A percentile compares a stretch with the other conserved stretches of the same genome.
Evolutionary conservation across 2,797 vertebrate genomes (phyloP).

Genomic region (Schizopygopsis pylzovi): DNA sequence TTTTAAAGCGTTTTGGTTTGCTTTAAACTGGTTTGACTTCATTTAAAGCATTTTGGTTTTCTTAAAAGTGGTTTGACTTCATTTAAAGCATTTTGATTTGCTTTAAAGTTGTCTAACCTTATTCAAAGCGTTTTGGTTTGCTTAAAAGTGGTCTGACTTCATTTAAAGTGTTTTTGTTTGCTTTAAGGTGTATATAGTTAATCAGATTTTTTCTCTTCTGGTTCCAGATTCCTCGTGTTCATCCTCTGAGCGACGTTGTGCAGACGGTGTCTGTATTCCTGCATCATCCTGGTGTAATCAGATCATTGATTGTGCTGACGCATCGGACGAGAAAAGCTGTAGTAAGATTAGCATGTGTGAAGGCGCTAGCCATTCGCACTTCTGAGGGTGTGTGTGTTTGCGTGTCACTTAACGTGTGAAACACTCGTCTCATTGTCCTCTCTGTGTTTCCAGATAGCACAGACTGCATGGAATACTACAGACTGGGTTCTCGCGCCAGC

Average conservation of each 20-base stretch:
- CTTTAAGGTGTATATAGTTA: constrained; percentile 17
- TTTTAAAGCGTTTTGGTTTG: neutral
- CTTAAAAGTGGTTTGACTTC: neutral
- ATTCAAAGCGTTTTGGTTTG: constrained; percentile 1
- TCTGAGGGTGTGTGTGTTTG: constrained; percentile 55
- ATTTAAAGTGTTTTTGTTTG: constrained; percentile 53
- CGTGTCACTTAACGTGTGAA: constrained; percentile 16
- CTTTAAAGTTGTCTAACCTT: neutral
- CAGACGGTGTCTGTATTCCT: constrained; percentile 88
- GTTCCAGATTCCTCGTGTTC: constrained; percentile 76
- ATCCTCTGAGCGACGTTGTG: constrained; percentile 84
- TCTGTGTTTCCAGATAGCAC: constrained; percentile 83
- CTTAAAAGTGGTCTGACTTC: neutral
- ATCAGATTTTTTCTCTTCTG: neutral
- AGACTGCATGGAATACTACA: constrained; percentile 92
- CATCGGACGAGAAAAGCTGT: constrained; percentile 93
- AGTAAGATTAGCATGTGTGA: constrained; percentile 80
- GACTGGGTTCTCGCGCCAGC: constrained; percentile 85
- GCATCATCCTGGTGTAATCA: constrained; percentile 92
- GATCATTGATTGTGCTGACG: constrained; percentile 92
- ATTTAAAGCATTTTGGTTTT: constrained; percentile 44
- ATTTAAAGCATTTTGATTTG: neutral
- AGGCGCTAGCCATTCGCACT: neutral
- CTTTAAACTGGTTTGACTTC: neutral
- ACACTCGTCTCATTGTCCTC: neutral